A percentile compares a stretch with the other conserved stretches of the same genome.
Conservation (phyloP, 2,113 vertebrate genomes). For the Eclectus roratus region DNA sequence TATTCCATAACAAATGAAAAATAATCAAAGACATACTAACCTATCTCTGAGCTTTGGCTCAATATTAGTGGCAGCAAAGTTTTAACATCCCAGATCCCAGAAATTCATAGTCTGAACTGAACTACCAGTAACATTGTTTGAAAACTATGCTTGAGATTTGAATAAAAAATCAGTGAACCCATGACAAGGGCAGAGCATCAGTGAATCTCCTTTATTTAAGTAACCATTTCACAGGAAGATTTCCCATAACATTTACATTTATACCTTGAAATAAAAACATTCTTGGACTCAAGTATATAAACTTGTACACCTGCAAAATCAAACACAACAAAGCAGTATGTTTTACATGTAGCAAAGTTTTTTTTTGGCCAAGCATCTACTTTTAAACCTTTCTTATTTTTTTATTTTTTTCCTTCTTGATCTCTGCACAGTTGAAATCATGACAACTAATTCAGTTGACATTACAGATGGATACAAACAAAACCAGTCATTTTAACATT, state of each 20-base stretch:
- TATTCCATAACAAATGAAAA: neutral
- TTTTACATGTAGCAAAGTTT: neutral
- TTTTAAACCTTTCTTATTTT: neutral
- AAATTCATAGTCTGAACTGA: neutral
- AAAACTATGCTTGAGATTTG: neutral
- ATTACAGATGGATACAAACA: neutral
- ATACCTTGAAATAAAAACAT: neutral
- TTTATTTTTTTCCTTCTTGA: neutral
- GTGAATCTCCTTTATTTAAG: neutral
- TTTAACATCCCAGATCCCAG: neutral
- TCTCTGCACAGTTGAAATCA: neutral
- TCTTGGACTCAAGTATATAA: neutral
- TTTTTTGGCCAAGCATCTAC: neutral
- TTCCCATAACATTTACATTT: neutral
- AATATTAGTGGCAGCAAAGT: neutral
- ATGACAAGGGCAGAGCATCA: fast-evolving
- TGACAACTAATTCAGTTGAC: neutral
- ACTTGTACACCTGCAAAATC: neutral
- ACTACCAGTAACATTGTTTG: neutral
- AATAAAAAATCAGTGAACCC: neutral
- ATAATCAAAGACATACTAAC: neutral
- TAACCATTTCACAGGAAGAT: neutral
- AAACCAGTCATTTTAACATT: neutral
- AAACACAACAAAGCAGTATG: neutral
- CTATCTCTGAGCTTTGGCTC: neutral